Percentiles rank a stretch among this genome's conserved stretches.
These are phyloP conservation scores for Aculops lycopersici DNA, from an alignment of 1,140 invertebrate species.

Conservation along the genomic window DNA sequence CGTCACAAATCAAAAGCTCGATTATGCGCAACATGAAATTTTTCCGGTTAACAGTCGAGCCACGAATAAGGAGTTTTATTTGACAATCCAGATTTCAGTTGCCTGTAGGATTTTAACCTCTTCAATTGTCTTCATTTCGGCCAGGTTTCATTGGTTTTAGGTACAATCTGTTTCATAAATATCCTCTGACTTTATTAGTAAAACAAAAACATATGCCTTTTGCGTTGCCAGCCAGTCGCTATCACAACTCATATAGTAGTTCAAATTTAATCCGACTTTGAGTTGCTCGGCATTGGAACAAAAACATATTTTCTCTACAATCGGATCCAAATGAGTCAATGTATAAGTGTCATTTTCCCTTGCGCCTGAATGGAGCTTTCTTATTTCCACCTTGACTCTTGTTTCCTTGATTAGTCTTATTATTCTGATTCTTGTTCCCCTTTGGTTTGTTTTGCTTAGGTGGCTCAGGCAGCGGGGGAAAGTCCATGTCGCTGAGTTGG, in stretches of 20 bases:
- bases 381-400: not conserved
- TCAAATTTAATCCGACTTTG: not conserved
- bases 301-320: not conserved
- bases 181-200: not conserved
- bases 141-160: too few relatives aligned
- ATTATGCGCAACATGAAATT: not conserved
- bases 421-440: not conserved
- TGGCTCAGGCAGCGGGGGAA: not conserved
- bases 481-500: not conserved
- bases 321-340: not conserved
- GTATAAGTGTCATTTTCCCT: not conserved
- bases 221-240: not conserved
- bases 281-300: not conserved
- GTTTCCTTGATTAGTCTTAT: not conserved
- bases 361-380: not conserved
- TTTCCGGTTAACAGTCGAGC: not conserved
- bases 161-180: too few relatives aligned
- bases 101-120: too few relatives aligned
- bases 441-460: not conserved
- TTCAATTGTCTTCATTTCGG: too few relatives aligned
- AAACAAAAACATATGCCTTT: not conserved
- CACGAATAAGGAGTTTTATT: too few relatives aligned
- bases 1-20: not conserved
- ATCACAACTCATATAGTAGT: not conserved
- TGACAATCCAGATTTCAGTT: too few relatives aligned